These are phyloP conservation scores for Spinus pinus DNA, from an alignment of 2,797 vertebrate species.

Conservation along the genomic window DNA sequence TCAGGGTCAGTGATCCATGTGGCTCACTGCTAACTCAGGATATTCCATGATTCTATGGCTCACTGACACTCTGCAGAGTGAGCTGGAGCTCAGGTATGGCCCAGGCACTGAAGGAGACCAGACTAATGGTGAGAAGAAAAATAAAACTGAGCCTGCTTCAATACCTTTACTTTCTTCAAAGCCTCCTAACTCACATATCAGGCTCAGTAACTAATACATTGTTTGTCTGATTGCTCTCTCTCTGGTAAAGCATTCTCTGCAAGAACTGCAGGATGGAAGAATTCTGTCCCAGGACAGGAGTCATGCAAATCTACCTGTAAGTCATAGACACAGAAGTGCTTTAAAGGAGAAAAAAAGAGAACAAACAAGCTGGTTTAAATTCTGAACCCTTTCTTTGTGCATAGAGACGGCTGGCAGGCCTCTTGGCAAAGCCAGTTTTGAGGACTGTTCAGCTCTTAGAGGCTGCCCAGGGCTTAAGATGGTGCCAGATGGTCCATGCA, in stretches of 20 bases:
- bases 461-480: not conserved
- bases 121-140: not conserved
- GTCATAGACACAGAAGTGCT: not conserved
- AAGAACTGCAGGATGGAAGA: not conserved
- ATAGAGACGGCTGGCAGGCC: not conserved
- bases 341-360: not conserved
- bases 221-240: not conserved
- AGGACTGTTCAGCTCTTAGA: not conserved
- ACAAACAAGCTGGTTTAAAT: not conserved
- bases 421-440: not conserved
- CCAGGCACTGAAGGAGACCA: not conserved
- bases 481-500: not conserved
- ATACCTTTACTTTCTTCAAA: not conserved
- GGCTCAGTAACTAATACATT: not conserved
- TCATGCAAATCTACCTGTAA: not conserved
- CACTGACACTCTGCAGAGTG: rapidly evolving
- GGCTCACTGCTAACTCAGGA: not conserved
- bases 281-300: not conserved
- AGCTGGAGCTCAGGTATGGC: rapidly evolving
- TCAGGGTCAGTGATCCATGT: not conserved
- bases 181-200: not conserved
- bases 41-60: not conserved
- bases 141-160: not conserved
- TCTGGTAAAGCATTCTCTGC: not conserved
- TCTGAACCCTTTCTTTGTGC: not conserved